Base-by-base conservation (phyloP, 2,113 vertebrate species). In the Triplophysa rosa region DNA sequence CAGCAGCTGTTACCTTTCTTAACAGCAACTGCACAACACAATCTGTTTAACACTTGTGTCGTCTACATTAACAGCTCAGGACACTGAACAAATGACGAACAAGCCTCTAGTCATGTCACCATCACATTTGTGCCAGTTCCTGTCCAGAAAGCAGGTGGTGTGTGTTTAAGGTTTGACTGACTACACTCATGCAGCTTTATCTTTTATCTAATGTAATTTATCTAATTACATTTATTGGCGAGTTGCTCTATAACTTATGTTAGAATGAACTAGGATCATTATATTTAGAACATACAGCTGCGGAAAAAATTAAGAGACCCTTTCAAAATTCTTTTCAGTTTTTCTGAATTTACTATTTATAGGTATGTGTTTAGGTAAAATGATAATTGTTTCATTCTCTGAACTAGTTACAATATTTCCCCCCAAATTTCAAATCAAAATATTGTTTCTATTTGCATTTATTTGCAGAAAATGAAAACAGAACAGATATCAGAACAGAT, bases 1-100 rank as follows among this genome's bases (percentile, higher is more conserved):
- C 54, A 75, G 64, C n/a, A 63, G 69, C 56, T 69, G 63, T 47
- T 72, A 33, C n/a, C 54, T 72, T 58, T 19, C 19, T 37, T 59
- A 58, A 21, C 3, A 73, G 19, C 66, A 69, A 59, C 66, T 70
- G 71, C 49, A 21, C 21, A 47, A 37, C 47, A 52, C 56, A 49
- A 64, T 64, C 21, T 17, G 59, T n/a, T 42, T 5, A 23, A 73
- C 33, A 73, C 52, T 56, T 73, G 70, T 73, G 54, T 23, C 54
- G 59, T 21, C 69, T 21, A 67, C 13, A 23, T 68, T 29, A 58
- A 59, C 52, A 37, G 52, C 33, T 58, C 69, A 58, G 29, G 12
- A 54, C 54, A 21, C 4, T 72, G 69, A 72, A 72, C 54, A 58
- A 72, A 58, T 72, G 69, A 13, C 19, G 29, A 61, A 37, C n/a